Evolutionary conservation across 2,888 invertebrate species (phyloP).

Genomic region (Mesorhabditis spiculigera): DNA sequence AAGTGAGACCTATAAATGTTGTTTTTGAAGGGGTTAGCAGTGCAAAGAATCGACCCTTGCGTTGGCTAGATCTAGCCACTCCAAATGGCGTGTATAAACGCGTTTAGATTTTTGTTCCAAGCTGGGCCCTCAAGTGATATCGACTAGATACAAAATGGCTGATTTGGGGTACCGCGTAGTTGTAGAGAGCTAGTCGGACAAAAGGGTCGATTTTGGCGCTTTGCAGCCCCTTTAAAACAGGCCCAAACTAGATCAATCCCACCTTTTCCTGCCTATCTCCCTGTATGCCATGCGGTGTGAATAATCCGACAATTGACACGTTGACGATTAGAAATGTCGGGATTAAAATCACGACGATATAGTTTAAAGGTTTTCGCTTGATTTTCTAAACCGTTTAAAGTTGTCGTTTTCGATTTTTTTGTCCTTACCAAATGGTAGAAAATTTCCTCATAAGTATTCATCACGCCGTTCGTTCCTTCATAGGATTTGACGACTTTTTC

Average conservation of each 20-base stretch:
- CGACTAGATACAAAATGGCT: too few relatives aligned
- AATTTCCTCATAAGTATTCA: slow-evolving; percentile 42
- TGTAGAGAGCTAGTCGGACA: too few relatives aligned
- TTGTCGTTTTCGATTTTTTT: not conserved
- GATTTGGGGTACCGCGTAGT: too few relatives aligned
- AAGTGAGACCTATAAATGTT: slow-evolving; percentile 25
- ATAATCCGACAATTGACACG: slow-evolving; percentile 39
- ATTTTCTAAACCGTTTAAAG: slow-evolving; percentile 22
- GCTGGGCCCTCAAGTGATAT: too few relatives aligned
- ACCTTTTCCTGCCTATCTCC: slow-evolving; percentile 45
- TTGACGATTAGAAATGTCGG: slow-evolving; percentile 42
- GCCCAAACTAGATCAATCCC: not conserved
- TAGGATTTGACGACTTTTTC: slow-evolving; percentile 37
- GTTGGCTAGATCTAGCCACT: too few relatives aligned
- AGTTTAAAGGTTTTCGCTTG: slow-evolving; percentile 39
- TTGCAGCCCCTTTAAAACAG: too few relatives aligned
- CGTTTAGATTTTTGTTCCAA: too few relatives aligned
- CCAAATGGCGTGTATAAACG: too few relatives aligned
- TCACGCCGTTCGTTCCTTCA: slow-evolving; percentile 32
- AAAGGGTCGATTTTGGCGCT: too few relatives aligned
- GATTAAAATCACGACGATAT: slow-evolving; percentile 42
- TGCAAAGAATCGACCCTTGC: too few relatives aligned
- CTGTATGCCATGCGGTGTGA: slow-evolving; percentile 42
- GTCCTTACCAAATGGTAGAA: slow-evolving; percentile 34
- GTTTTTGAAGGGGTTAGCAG: too few relatives aligned